Evolutionary conservation across 2,113 vertebrate species (phyloP), one percentile per base, ranked within the genome.

Genomic region (Stercorarius parasiticus): DNA sequence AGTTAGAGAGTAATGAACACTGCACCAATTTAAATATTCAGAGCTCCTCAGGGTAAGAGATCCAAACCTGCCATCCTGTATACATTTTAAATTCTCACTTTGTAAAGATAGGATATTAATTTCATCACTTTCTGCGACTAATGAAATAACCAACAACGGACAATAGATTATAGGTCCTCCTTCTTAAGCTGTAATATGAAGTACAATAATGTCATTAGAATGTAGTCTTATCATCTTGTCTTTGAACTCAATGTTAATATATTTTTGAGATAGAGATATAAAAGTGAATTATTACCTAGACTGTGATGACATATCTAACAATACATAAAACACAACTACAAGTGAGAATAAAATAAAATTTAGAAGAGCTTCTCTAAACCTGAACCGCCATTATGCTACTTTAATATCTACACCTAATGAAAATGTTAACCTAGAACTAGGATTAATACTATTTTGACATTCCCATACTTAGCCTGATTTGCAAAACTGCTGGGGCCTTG

Each of bases 221-320:
- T n/a, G 78, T 27, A 66, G 25, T 38, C 67, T 94, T 90, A 88
- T 90, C 82, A 74, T 52, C 29, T 62, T 13, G 32, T 64, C 82
- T 93, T 95, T 95, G 76, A 95, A 95, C 67, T 78, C 55, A 13
- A 82, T 2, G 4, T 43, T 15, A 77, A 86, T 81, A 93, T 66
- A 53, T 30, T 95, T 88, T 53, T 65, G 23, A 23, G 59, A 92
- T 40, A 45, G 83, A 86, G 83, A 82, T 81, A 71, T 32, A 49
- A 50, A 93, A 77, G 88, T 90, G 42, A 97, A 93, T 78, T 10
- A 96, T 95, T 86, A 97, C 47, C 83, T 71, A 91, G 40, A 65
- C 45, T 56, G 71, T 3, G 2, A 70, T 7, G 23, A 26, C 42
- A 88, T 64, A 88, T 59, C 86, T 86, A 92, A 50, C 17, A 84